Percentiles rank a stretch among this genome's conserved stretches.
Evolutionary conservation across 23 tunicate genomes (phyloP).

Genomic region (Ascidia mentula): DNA sequence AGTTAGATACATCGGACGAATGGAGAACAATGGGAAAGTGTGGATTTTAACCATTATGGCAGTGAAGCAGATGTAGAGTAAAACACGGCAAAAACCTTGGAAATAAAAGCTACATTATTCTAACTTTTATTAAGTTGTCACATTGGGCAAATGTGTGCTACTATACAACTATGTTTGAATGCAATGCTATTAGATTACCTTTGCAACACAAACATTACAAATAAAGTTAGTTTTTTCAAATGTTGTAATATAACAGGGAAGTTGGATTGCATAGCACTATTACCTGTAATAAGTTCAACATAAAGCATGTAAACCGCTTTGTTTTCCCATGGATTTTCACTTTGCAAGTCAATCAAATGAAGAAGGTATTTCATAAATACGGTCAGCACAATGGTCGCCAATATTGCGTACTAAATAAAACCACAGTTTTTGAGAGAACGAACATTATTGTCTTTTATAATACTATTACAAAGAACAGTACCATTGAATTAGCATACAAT

Average conservation of each 20-base stretch:
- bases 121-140: too few species aligned
- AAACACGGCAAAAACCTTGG: constrained; percentile 71
- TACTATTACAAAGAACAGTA: background rate
- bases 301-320: constrained; percentile 92
- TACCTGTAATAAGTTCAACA: constrained; percentile 84
- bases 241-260: too few species aligned
- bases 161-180: too few species aligned
- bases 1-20: constrained; percentile 98
- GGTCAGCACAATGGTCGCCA: constrained; percentile 71
- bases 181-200: too few species aligned
- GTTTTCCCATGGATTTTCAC: constrained; percentile 99
- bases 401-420: constrained; percentile 80
- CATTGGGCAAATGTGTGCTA: too few species aligned
- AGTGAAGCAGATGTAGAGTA: constrained; percentile 80
- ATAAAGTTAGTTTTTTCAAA: too few species aligned
- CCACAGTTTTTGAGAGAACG: background rate
- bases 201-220: too few species aligned
- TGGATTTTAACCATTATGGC: constrained; percentile 82
- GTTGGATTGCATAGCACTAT: too few species aligned
- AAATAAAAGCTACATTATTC: background rate
- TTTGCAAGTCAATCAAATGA: constrained; percentile 83
- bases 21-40: constrained; percentile 92
- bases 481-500: background rate
- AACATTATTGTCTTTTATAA: background rate
- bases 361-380: constrained; percentile 77